Evolutionary conservation across 1,140 invertebrate species (phyloP).

Genomic region (Amyelois transitella): DNA sequence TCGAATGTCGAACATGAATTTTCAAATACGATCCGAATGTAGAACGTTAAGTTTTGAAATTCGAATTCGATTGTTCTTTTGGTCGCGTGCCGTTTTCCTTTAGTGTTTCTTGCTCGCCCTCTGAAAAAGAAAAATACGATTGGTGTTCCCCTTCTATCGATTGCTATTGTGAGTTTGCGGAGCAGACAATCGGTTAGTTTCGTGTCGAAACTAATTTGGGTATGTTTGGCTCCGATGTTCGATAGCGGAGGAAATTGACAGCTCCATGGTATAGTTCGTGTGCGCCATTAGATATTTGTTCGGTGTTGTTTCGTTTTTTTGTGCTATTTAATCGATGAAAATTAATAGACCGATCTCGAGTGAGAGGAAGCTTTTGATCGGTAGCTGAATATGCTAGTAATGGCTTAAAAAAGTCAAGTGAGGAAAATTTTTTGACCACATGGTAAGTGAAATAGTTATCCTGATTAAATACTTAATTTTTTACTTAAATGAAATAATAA

Average conservation of each 20-base stretch:
- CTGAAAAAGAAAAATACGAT: constrained; percentile 58
- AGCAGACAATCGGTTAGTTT: constrained; percentile 63
- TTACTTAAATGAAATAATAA: too few relatives aligned
- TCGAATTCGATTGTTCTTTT: constrained; percentile 34
- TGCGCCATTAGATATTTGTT: not conserved
- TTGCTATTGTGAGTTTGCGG: constrained; percentile 54
- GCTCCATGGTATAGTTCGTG: constrained; percentile 16
- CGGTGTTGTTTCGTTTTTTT: not conserved
- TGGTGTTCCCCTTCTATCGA: constrained; percentile 62
- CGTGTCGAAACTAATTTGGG: constrained; percentile 70
- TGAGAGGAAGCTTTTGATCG: not conserved
- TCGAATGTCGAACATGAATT: too few relatives aligned
- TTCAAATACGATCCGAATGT: too few relatives aligned
- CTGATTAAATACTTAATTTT: too few relatives aligned
- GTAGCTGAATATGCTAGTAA: too few relatives aligned
- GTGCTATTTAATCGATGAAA: too few relatives aligned
- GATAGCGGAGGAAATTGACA: constrained; percentile 60
- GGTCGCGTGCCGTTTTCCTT: constrained; percentile 54
- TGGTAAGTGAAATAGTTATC: too few relatives aligned
- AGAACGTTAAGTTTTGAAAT: constrained; percentile 13
- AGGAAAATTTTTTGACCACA: too few relatives aligned
- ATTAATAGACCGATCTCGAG: not conserved
- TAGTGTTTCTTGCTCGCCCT: constrained; percentile 41
- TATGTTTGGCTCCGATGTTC: constrained; percentile 47
- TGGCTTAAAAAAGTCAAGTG: too few relatives aligned